Percentiles rank a stretch among this genome's conserved stretches.
Evolutionary conservation across 2,888 invertebrate species (phyloP).

Genomic region (Seladonia tumulorum): DNA sequence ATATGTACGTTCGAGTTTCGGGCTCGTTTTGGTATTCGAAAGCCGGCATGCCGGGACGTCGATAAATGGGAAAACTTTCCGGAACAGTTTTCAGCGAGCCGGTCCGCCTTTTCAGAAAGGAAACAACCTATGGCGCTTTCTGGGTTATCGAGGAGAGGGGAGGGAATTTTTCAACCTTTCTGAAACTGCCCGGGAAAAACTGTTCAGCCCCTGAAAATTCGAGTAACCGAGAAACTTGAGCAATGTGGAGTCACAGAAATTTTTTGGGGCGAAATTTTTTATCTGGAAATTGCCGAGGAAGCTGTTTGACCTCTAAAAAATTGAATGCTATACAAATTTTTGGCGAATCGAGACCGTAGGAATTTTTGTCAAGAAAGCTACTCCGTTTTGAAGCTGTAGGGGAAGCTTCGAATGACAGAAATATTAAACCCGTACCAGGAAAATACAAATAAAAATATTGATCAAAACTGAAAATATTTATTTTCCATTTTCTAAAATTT

Average conservation of each 20-base stretch:
- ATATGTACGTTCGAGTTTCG: conserved; percentile 68
- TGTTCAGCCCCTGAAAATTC: not conserved
- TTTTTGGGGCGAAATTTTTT: not conserved
- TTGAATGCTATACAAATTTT: no score
- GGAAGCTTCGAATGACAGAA: no score
- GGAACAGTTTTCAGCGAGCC: conserved; percentile 61
- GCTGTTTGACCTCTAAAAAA: no score
- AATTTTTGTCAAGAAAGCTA: no score
- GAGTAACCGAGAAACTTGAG: not conserved
- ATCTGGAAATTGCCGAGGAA: no score
- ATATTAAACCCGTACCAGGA: no score
- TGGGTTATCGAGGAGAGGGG: not conserved
- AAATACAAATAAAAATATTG: no score
- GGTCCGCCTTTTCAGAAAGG: conserved; percentile 51
- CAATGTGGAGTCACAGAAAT: not conserved
- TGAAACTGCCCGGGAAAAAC: not conserved
- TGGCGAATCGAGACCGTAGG: no score
- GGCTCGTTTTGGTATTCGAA: conserved; percentile 69
- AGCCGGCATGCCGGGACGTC: conserved; percentile 72
- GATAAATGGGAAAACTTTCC: conserved; percentile 79
- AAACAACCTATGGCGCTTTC: conserved; percentile 33
- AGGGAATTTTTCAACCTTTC: not conserved
- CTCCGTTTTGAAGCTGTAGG: no score
- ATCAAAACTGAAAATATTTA: no score
- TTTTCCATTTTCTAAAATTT: no score